Evolutionary conservation across 2,797 vertebrate genomes (phyloP).

Genomic region (Capromys pilorides): DNA sequence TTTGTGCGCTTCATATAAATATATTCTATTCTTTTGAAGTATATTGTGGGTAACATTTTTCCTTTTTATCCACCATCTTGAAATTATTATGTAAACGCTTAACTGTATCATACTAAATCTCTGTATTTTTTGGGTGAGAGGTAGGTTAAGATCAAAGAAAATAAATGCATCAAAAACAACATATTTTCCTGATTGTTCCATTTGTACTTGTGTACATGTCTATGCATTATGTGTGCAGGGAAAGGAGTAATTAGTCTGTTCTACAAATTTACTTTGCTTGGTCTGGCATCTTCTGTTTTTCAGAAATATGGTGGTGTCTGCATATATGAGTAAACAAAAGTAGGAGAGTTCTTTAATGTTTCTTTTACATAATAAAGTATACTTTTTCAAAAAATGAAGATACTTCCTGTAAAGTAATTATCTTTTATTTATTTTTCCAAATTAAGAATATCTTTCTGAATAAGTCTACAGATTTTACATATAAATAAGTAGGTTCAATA

Average conservation of each 20-base stretch:
- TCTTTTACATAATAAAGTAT: constrained; percentile 55
- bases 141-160: constrained; percentile 80
- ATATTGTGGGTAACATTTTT: constrained; percentile 79
- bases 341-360: constrained; percentile 18
- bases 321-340: constrained; percentile 19
- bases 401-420: constrained; percentile 18
- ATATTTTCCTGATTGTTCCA: constrained; percentile 73
- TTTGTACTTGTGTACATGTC: constrained; percentile 68
- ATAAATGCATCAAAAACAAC: constrained; percentile 66
- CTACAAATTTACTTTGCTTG: constrained; percentile 56
- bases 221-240: constrained; percentile 42
- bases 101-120: constrained; percentile 82
- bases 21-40: constrained; percentile 82
- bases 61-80: constrained; percentile 81
- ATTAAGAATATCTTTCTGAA: constrained; percentile 14
- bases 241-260: constrained; percentile 64
- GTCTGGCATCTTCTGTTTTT: constrained; percentile 38
- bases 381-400: constrained; percentile 21
- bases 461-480: constrained; percentile 24
- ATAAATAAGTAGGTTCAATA: constrained; percentile 8
- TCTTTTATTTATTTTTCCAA: constrained; percentile 20
- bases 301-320: constrained; percentile 13
- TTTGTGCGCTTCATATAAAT: constrained; percentile 76
- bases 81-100: constrained; percentile 82
- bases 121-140: constrained; percentile 79